Evolutionary conservation across 2,797 vertebrate genomes (phyloP).

Genomic region (Chloroceryle inda): DNA sequence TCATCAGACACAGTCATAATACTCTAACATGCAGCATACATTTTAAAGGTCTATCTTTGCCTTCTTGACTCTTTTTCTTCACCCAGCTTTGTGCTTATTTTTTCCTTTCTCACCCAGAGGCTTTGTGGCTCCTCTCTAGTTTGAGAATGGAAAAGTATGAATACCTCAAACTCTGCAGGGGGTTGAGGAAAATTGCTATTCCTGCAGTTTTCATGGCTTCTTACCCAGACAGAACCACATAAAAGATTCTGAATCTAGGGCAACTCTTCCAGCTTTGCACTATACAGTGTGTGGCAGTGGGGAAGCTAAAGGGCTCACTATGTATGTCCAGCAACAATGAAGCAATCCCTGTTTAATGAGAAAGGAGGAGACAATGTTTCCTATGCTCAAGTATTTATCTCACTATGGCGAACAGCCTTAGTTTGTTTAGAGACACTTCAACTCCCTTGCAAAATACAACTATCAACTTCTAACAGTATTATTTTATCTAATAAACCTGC

Average conservation of each 20-base stretch:
- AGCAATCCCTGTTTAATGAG: background rate
- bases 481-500: background rate
- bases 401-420: background rate
- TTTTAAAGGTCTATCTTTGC: conserved; percentile 7
- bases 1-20: background rate
- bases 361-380: background rate
- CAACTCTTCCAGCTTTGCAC: conserved; percentile 19
- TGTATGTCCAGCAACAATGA: background rate
- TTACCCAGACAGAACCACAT: background rate
- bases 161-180: conserved; percentile 14
- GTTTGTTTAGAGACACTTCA: background rate
- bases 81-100: background rate
- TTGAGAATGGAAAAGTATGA: background rate
- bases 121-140: conserved; percentile 8
- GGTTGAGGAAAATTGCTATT: background rate
- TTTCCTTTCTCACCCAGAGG: background rate
- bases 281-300: background rate
- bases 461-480: background rate
- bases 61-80: conserved; percentile 2
- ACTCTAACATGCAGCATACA: rapidly evolving
- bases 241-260: conserved; percentile 31
- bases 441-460: background rate
- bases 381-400: background rate
- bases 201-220: conserved; percentile 17
- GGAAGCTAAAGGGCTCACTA: background rate